These are phyloP conservation scores for Peromyscus leucopus DNA, from an alignment of 2,113 vertebrate species.

Conservation along the genomic window DNA sequence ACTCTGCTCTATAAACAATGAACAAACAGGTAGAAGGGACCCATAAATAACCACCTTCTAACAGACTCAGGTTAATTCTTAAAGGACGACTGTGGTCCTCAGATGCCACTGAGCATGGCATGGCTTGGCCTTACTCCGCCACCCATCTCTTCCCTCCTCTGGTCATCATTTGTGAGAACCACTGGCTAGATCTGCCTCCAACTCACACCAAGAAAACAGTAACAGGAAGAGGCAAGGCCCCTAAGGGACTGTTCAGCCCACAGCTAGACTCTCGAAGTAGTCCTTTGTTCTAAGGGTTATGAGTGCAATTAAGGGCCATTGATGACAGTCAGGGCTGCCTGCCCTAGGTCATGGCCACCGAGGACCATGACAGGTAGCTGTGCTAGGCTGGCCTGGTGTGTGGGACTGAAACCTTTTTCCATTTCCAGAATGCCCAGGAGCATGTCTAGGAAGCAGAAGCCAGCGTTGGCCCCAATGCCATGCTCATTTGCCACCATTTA, in stretches of 20 bases:
- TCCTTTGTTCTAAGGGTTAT: background rate
- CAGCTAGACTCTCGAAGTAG: background rate
- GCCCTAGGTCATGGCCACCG: background rate
- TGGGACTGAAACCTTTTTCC: background rate
- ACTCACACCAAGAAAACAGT: rapidly evolving
- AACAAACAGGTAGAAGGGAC: background rate
- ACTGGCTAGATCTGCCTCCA: background rate
- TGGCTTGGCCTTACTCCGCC: no score
- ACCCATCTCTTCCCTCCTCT: background rate
- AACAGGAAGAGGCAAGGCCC: background rate
- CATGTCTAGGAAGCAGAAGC: background rate
- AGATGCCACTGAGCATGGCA: rapidly evolving
- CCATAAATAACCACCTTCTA: background rate
- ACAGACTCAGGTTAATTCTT: rapidly evolving
- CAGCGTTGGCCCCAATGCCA: rapidly evolving
- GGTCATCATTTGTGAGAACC: background rate
- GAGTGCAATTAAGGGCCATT: background rate
- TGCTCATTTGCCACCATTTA: rapidly evolving
- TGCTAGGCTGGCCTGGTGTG: background rate
- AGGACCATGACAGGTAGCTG: no score
- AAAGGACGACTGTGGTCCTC: rapidly evolving
- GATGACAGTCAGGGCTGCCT: background rate
- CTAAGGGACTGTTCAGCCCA: background rate
- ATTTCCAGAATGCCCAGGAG: background rate
- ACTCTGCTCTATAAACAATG: background rate